Evolutionary conservation across 1,140 invertebrate genomes (phyloP).

Genomic region (Bombus picipes): DNA sequence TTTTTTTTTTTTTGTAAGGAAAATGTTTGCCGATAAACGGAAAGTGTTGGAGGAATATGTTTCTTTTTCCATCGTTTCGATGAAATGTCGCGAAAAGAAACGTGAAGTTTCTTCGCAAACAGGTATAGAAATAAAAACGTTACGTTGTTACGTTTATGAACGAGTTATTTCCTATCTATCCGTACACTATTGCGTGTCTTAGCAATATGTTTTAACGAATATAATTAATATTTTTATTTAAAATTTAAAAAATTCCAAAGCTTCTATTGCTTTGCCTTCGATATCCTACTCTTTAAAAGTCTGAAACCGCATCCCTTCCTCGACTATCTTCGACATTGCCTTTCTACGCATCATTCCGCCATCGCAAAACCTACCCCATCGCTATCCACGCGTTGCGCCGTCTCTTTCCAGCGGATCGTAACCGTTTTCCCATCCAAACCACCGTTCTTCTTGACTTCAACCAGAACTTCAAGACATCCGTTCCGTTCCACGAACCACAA

Average conservation of each 20-base stretch:
- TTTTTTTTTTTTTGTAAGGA: background rate
- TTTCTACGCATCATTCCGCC: background rate
- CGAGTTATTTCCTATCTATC: too few relatives aligned
- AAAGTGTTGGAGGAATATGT: background rate
- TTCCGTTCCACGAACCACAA: background rate
- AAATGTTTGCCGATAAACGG: background rate
- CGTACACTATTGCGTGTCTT: too few relatives aligned
- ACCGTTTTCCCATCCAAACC: background rate
- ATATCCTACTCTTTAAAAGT: background rate
- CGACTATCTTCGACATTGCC: background rate
- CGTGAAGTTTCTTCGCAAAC: too few relatives aligned
- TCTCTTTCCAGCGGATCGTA: background rate
- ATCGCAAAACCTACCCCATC: background rate
- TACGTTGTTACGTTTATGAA: too few relatives aligned
- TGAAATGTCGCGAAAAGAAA: background rate
- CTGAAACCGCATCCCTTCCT: background rate
- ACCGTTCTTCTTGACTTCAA: background rate
- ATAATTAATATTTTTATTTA: too few relatives aligned
- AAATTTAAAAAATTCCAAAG: background rate
- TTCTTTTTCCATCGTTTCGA: background rate
- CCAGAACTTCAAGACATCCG: background rate
- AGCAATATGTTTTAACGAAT: too few relatives aligned
- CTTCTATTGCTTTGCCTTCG: background rate
- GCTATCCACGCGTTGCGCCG: background rate
- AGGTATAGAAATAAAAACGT: too few relatives aligned